Evolutionary conservation across 2,113 vertebrate genomes (phyloP), one percentile per base, ranked within the genome.

Genomic region (Passerina amoena): DNA sequence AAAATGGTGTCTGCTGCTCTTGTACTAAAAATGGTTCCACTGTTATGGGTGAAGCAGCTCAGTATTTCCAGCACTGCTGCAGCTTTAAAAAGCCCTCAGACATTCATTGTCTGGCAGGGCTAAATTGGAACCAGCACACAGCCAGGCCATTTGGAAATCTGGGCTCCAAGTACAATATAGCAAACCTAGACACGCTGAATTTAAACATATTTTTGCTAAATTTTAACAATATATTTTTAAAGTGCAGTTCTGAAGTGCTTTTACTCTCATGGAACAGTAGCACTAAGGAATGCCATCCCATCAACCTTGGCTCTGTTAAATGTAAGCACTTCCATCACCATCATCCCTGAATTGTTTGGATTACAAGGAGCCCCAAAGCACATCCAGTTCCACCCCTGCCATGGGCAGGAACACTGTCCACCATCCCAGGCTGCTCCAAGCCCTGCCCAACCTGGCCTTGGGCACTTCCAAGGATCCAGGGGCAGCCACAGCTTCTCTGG

Each of bases 371-470:
- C 8, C 3, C 22, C 37, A n/a, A 15, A 86, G 11, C 6, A 21
- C 47, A 28, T 5, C 11, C 0, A 5, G 4, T 68, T 8, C n/a
- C 31, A 33, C 2, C 5, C 33, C 10, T 47, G 66, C 66, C n/a
- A 10, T 5, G 22, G 31, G 14, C 66, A 66, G 60, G n/a, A 21
- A 60, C 40, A 61, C 3, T 0, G 54, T 37, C 27, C 35, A 21
- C 11, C 0, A 10, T 3, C 0, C 14, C 68, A 73, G n/a, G 22
- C 0, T 54, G 25, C 27, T 80, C 68, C 53, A 42, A 73, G 31
- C 25, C n/a, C 31, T 0, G 0, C 54, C 68, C 38, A 68, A 0
- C n/a, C 6, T 42, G 40, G 21, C 40, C 27, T 48, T 17, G 68
- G 10, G 7, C 53, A 68, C 25, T 86, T 3, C 47, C 61, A 68